Evolutionary conservation across 2,888 invertebrate genomes (phyloP), one percentile per base, ranked within the genome.

Genomic region (Aricia artaxerxes): DNA sequence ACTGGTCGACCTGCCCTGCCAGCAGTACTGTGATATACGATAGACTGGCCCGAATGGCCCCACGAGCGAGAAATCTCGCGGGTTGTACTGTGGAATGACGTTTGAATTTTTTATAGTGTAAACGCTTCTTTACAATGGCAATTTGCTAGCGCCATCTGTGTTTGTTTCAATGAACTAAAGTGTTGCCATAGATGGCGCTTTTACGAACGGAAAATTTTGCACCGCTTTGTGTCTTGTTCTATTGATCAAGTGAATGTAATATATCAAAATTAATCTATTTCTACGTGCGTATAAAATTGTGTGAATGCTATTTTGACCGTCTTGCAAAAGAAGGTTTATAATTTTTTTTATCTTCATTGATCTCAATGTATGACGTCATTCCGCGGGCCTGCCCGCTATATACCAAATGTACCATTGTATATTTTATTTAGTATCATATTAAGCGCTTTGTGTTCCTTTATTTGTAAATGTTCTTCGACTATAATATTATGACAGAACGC

Each of bases 361-460:
- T 93, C 92, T 93, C 93, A 93, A 86, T 86, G 84, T 84, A 82
- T 83, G 84, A 83, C 84, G 84, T 86, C 87, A 85, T 84, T 84
- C 84, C 88, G 88, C 88, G 89, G 87, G 83, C 81, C 87, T 86
- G 87, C 87, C 88, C 88, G 88, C 87, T 84, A 84, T 88, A 91
- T 91, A 94, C 93, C 94, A 94, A 94, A 94, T 89, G 87, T 90
- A 90, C 89, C 89, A 89, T 83, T 92, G 90, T 91, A 90, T 91
- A 90, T 89, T 90, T 89, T 88, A 87, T 83, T 84, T 83, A 81
- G 82, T 86, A 85, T 83, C 86, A 86, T 87, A 87, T 82, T 91
- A 90, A 90, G 88, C 82, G 88, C 90, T 92, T 90, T 86, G 90
- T 93, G 94, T 93, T 93, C 92, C 93, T 93, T 87, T 90, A 87